Evolutionary conservation across 2,797 vertebrate species (phyloP), one percentile per base, ranked within the genome.

Genomic region (Acanthurus lineatus): DNA sequence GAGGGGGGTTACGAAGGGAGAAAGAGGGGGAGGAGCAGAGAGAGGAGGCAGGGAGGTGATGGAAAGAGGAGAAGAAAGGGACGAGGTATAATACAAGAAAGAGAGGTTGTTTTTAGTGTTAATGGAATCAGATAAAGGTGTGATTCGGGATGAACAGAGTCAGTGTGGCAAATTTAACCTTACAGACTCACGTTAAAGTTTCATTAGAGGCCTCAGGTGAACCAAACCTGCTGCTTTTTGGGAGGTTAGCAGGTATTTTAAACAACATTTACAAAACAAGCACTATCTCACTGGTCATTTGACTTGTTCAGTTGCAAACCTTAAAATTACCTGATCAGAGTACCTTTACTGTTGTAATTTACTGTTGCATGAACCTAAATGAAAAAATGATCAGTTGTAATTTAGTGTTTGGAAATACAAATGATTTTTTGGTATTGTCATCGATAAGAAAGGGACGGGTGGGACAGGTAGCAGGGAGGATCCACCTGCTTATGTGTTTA

Each of bases 111-210:
- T 86, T 90, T 79, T 73, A 54, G 86, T 78, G 78, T 58, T 77
- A 82, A 86, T 87, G 71, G 79, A 84, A 82, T 86, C 59, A 81
- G 78, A 83, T 75, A 51, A 72, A 84, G 78, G 72, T 67, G 73
- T 68, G 69, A 88, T 54, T 64, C 51, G 9, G 67, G 70, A n/a
- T 45, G 77, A 65, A 76, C n/a, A 1, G 70, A 19, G 71, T 73
- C 74, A 32, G 14, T 38, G 66, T 72, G 71, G 66, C 45, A 65
- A 10, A 74, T 74, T 10, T 66, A 60, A 81, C 42, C 73, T 77
- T 72, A 61, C 66, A 82, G 69, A 49, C 32, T 65, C 28, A n/a
- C 25, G 73, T 14, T 64, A 5, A 63, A 57, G 57, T 47, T 58
- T 52, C 16, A n/a, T 67, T 25, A 25, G 35, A 54, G 25, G 51